A percentile compares a stretch with the other conserved stretches of the same genome.
phyloP scores from a whole-genome alignment of 2,113 vertebrate genomes.

The Eurystomus gularis region DNA sequence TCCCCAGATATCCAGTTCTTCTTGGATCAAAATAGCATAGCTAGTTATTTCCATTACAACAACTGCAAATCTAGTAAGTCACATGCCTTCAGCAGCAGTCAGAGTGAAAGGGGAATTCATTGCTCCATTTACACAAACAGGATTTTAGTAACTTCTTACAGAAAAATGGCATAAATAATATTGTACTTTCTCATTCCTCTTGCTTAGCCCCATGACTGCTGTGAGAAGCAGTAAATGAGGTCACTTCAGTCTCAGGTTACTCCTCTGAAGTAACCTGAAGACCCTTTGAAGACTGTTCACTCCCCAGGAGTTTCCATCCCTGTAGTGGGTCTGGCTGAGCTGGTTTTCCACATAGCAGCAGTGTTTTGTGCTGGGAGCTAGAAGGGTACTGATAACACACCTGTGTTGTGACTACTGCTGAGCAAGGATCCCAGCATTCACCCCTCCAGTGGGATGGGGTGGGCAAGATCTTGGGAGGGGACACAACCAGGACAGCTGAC shows the following conservation, averaged over 20 bases:
- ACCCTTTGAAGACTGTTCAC: not conserved
- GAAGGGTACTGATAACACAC: no score
- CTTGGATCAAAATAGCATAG: not conserved
- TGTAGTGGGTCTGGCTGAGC: no score
- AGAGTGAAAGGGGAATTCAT: constrained; percentile 22
- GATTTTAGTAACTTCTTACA: not conserved
- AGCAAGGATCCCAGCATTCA: no score
- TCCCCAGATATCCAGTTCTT: not conserved
- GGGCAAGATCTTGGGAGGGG: no score
- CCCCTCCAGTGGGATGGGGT: no score
- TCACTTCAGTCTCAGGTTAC: not conserved
- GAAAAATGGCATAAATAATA: not conserved
- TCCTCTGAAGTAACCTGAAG: no score
- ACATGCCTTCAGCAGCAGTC: not conserved
- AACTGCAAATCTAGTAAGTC: not conserved
- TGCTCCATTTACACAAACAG: not conserved
- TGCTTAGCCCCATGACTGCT: fast-evolving
- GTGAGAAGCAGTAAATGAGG: not conserved
- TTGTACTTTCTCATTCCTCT: not conserved
- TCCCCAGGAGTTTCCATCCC: not conserved
- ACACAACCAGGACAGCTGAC: no score
- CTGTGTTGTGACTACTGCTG: no score
- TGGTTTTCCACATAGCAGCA: no score
- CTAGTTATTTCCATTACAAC: constrained; percentile 1
- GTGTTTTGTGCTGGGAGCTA: no score